Conservation (phyloP, 2,797 vertebrate species). For the Schizopygopsis malacanthus region DNA sequence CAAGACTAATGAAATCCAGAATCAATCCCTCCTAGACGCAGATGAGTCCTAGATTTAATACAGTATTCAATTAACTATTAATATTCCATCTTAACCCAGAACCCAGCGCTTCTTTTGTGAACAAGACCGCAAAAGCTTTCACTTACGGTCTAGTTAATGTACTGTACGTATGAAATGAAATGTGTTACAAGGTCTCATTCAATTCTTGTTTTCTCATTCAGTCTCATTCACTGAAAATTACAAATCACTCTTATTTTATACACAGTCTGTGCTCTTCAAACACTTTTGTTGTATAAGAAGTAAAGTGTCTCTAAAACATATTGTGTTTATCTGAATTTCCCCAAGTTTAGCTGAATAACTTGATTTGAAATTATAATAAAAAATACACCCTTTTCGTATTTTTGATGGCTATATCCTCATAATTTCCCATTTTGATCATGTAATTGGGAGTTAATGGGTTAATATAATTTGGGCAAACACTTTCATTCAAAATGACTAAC, state of each 20-base stretch:
- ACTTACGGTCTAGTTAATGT: slow-evolving; percentile 7
- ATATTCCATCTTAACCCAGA: slow-evolving; percentile 37
- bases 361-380: neutral
- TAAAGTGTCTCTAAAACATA: neutral
- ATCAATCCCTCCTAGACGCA: slow-evolving; percentile 43
- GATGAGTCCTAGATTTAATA: slow-evolving; percentile 47
- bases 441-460: neutral
- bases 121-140: slow-evolving; percentile 7
- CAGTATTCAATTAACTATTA: slow-evolving; percentile 50
- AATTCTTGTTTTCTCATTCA: neutral
- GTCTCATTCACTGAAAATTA: neutral
- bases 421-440: neutral
- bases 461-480: neutral
- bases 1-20: slow-evolving; percentile 44
- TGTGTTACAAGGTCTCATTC: neutral
- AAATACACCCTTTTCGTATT: neutral
- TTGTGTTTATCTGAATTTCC: neutral
- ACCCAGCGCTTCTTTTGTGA: slow-evolving; percentile 4
- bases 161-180: neutral
- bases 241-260: neutral
- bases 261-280: neutral
- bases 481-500: neutral
- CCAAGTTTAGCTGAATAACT: neutral
- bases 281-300: neutral
- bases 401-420: neutral